phyloP scores from a whole-genome alignment of 2,888 invertebrate species.

The Dynastes grantii region DNA sequence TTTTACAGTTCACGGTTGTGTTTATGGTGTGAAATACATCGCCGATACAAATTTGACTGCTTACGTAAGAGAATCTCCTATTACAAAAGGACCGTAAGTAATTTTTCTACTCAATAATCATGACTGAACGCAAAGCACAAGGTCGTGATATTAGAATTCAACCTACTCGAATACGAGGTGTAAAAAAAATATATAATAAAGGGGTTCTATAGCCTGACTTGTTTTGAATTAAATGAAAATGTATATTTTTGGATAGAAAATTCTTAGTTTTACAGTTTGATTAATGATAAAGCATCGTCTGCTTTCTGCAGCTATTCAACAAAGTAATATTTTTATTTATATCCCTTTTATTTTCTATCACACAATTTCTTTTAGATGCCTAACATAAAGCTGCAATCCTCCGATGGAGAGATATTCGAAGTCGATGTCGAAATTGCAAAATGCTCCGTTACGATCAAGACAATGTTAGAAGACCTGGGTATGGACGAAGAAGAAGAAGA shows the following conservation, averaged over 20 bases:
- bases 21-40: constrained; percentile 23
- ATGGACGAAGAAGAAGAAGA: constrained; percentile 96
- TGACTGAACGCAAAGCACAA: not conserved
- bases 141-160: not conserved
- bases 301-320: too few species aligned
- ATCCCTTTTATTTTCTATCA: too few species aligned
- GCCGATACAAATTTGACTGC: not conserved
- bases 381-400: constrained; percentile 94
- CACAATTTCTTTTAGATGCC: constrained; percentile 80
- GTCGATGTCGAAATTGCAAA: constrained; percentile 98
- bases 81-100: constrained; percentile 21
- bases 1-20: constrained; percentile 2
- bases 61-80: constrained; percentile 4
- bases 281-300: too few species aligned
- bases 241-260: too few species aligned
- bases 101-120: not conserved
- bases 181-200: not conserved
- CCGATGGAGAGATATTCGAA: constrained; percentile 95
- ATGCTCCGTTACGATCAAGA: constrained; percentile 98
- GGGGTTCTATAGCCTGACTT: not conserved
- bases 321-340: too few species aligned
- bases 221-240: not conserved
- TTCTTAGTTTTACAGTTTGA: too few species aligned
- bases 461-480: constrained; percentile 96
- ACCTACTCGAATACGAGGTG: not conserved